Base-by-base conservation (phyloP, 2,797 vertebrate genomes). In the Erethizon dorsatum region DNA sequence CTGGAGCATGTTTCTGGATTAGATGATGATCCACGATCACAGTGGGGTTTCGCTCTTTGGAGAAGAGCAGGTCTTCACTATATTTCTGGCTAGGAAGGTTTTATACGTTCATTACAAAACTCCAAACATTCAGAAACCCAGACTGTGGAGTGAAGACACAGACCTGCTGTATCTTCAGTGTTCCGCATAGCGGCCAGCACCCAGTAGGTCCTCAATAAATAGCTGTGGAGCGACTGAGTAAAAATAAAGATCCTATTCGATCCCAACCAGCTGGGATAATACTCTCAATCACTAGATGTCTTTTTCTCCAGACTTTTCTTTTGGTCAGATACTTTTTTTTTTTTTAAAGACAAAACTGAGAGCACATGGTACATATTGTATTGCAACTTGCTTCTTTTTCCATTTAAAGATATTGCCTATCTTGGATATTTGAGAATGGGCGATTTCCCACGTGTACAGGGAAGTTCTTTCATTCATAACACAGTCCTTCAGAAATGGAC, bases 401-500 rank as follows among this genome's bases (percentile, higher is more conserved):
- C 41, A 73, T 45, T 54, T 75, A 71, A 95, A 94, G 77, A 77
- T 86, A 63, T 12, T 14, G 3, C 24, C 0, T 7, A 47, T 47
- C 80, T n/a, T 20, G 61, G 93, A 6, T 78, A n/a, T 71, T 63
- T 56, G 47, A 85, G 85, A 73, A 65, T 31, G 28, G 88, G 24
- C 0, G 24, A 31, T 54, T 90, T 50, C 22, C n/a, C 37, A 0
- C 0, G 4, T 8, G 31, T 18, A 5, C 7, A 50, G 41, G 67
- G 57, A 61, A 69, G 79, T 1, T 56, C 71, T 69, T 92, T 61
- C 69, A 14, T 50, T 33, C 20, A 54, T 28, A 82, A 96, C 78
- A 61, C 84, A 85, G 31, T 65, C 56, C 91, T 31, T 41, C 90
- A 93, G 90, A 96, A 95, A 84, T 4, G 84, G 91, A 85, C 11